Conservation (phyloP, 53 echinoderm and acorn worm species). For the Henricia sp. region DNA sequence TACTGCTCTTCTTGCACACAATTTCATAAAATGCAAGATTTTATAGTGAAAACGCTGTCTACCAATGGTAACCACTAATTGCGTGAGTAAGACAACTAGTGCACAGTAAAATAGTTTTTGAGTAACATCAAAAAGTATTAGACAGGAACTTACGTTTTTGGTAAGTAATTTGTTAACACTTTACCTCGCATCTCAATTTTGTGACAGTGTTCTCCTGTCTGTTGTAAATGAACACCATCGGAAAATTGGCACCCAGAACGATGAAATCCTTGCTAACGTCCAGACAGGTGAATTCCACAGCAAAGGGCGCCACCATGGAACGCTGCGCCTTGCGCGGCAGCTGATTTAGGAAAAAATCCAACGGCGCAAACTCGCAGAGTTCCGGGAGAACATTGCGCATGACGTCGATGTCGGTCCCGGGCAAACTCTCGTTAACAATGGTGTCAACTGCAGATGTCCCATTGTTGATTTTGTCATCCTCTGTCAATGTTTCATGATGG, state of each 20-base stretch:
- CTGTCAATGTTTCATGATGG: background rate
- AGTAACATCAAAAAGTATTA: background rate
- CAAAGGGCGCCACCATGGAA: conserved; percentile 57
- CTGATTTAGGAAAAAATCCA: conserved; percentile 71
- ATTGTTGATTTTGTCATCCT: background rate
- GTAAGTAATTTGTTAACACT: background rate
- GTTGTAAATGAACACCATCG: conserved; percentile 85
- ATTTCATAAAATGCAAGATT: no score
- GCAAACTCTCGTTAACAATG: no score
- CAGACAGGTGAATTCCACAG: conserved; percentile 80
- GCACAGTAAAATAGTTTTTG: background rate
- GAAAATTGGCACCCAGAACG: conserved; percentile 87
- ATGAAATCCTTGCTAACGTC: conserved; percentile 89
- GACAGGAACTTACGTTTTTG: background rate
- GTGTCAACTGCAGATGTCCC: background rate
- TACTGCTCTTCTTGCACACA: no score
- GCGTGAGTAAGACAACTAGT: no score
- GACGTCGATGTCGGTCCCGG: background rate
- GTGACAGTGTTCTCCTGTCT: conserved; percentile 70
- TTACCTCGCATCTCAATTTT: conserved; percentile 87
- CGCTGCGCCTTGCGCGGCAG: conserved; percentile 90
- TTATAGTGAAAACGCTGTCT: no score
- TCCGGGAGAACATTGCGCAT: conserved; percentile 48
- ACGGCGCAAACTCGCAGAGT: conserved; percentile 79
- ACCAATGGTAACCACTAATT: no score